Conservation (phyloP, 1,140 invertebrate species). For the honey bee (Apis mellifera) region DNA sequence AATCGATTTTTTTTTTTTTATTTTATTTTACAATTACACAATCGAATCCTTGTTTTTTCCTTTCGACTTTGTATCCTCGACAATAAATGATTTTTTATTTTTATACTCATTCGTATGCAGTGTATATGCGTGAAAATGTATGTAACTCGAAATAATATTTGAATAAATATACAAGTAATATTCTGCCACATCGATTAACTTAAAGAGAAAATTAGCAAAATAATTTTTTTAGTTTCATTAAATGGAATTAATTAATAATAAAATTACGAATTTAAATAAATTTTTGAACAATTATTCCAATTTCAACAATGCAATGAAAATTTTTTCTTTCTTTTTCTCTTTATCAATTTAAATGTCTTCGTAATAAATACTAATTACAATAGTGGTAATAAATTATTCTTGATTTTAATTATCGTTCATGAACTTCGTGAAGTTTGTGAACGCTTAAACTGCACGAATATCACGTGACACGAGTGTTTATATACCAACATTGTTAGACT, state of each 20-base stretch:
- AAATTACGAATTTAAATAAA: not conserved
- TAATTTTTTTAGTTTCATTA: not conserved
- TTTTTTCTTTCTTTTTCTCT: not conserved
- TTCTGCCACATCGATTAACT: not conserved
- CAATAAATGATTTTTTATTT: not conserved
- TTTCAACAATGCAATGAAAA: not conserved
- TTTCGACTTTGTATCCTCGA: not conserved
- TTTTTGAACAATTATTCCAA: not conserved
- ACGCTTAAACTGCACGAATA: not conserved
- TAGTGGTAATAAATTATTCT: conserved; percentile 3
- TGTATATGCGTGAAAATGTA: not conserved
- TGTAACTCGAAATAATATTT: not conserved
- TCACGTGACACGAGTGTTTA: not conserved
- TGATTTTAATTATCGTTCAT: conserved; percentile 4
- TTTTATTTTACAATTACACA: not conserved
- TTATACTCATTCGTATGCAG: not conserved
- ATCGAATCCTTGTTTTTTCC: not conserved
- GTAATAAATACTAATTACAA: not conserved
- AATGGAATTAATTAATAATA: not conserved
- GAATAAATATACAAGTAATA: not conserved
- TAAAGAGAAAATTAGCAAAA: not conserved
- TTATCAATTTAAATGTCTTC: not conserved
- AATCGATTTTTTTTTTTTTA: not conserved
- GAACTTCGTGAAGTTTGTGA: not conserved
- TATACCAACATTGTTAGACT: not conserved